Percentiles rank a stretch among this genome's conserved stretches.
Conservation (phyloP, 2,113 vertebrate species). For the Plotosus lineatus region DNA sequence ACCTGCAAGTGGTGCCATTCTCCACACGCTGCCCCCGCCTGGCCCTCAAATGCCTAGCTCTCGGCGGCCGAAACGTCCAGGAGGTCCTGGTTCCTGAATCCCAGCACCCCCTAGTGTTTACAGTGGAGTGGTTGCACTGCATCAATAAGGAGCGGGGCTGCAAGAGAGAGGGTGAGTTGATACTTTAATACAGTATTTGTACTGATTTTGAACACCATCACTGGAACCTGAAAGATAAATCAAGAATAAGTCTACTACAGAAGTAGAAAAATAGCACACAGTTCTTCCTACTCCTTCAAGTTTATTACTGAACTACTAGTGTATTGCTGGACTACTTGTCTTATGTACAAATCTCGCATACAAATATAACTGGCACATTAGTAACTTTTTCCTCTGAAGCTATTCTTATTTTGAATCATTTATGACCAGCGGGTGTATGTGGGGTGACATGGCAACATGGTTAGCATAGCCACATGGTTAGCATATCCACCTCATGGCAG, state of each 20-base stretch:
- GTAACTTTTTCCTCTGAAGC: not conserved
- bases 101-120: conserved; percentile 85
- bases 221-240: not conserved
- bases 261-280: not conserved
- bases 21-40: conserved; percentile 82
- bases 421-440: not conserved
- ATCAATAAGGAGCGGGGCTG: conserved; percentile 86
- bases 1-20: conserved; percentile 89
- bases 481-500: too few relatives aligned
- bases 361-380: not conserved
- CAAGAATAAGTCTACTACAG: not conserved
- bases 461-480: too few relatives aligned
- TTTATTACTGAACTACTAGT: not conserved
- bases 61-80: conserved; percentile 82
- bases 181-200: not conserved
- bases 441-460: too few relatives aligned
- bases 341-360: not conserved
- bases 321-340: not conserved
- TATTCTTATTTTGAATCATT: not conserved
- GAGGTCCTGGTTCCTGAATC: conserved; percentile 82
- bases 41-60: conserved; percentile 84
- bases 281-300: not conserved
- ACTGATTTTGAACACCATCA: not conserved
- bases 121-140: conserved; percentile 86
- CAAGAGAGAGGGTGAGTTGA: conserved; percentile 72